Conservation (phyloP, 2,113 vertebrate species). For the Pyrgilauda ruficollis region DNA sequence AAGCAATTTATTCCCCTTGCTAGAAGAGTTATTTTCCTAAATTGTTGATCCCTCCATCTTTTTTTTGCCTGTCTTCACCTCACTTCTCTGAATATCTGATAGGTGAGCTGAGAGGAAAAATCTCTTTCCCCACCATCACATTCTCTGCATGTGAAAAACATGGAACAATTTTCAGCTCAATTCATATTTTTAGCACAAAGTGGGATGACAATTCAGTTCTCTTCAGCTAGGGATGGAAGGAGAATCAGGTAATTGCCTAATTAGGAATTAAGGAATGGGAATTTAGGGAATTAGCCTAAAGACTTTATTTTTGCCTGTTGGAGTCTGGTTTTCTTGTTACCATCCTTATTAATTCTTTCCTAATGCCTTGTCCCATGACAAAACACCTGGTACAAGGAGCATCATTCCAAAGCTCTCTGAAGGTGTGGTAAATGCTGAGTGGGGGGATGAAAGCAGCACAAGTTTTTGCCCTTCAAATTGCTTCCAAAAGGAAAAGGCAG, state of each 20-base stretch:
- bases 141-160: neutral
- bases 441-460: neutral
- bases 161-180: neutral
- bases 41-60: neutral
- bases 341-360: constrained; percentile 16
- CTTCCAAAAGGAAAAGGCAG: neutral
- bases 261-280: constrained; percentile 13
- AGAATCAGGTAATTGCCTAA: constrained; percentile 19
- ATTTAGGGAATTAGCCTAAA: neutral
- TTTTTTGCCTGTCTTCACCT: neutral
- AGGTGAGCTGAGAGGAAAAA: neutral
- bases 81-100: neutral
- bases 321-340: neutral
- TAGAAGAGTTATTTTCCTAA: neutral
- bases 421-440: neutral
- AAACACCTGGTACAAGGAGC: constrained; percentile 24
- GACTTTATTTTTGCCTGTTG: constrained; percentile 7
- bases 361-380: constrained; percentile 8
- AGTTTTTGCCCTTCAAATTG: neutral
- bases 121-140: neutral
- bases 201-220: neutral
- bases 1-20: neutral
- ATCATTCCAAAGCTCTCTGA: neutral
- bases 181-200: neutral
- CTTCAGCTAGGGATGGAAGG: neutral